Base-by-base conservation (phyloP, 2,888 invertebrate genomes). In the Glyphotaelius pellucidus region DNA sequence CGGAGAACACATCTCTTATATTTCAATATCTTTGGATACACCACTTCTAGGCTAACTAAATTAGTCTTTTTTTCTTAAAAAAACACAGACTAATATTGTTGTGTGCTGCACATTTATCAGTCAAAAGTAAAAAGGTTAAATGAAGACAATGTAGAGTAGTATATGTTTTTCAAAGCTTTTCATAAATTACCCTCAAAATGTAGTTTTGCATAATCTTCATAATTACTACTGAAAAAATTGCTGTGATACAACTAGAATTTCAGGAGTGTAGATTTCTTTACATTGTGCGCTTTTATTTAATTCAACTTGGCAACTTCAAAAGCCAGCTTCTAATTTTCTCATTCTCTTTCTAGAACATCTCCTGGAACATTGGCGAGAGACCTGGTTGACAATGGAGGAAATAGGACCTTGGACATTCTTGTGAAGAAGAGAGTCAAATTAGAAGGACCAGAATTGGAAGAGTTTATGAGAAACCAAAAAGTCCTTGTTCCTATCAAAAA, bases 351-450 rank as follows among this genome's bases (percentile, higher is more conserved):
- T 94, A 97, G 98, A 94, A 97, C 98, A 0, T 97, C 98, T 0
- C 98, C 98, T 0, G 98, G 98, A 15, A 98, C 98, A 0, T 94
- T 98, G 90, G 98, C 98, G 0, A 96, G 98, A 91, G 98, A 98
- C 94, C 95, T 98, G 85, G 96, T 98, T 79, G 98, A 98, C 93
- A 97, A 97, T 92, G 98, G 98, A 0, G 97, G 97, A 0, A 97
- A 97, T 93, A 96, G 98, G 80, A 97, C 97, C 88, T 96, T 98
- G 35, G 98, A 98, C 94, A 94, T 98, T 92, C 97, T 97, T 90
- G 96, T 98, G 0, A 96, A 97, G 90, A 96, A 97, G 30, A 96
- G 98, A 32, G 96, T 98, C 0, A 96, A 97, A 92, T 95, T 98
- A 0, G 98, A 98, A 94, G 98, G 98, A 0, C 95, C 96, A 0